Evolutionary conservation across 53 echinoderm and acorn worm species (phyloP).

Genomic region (Temnopleurus reevesii): DNA sequence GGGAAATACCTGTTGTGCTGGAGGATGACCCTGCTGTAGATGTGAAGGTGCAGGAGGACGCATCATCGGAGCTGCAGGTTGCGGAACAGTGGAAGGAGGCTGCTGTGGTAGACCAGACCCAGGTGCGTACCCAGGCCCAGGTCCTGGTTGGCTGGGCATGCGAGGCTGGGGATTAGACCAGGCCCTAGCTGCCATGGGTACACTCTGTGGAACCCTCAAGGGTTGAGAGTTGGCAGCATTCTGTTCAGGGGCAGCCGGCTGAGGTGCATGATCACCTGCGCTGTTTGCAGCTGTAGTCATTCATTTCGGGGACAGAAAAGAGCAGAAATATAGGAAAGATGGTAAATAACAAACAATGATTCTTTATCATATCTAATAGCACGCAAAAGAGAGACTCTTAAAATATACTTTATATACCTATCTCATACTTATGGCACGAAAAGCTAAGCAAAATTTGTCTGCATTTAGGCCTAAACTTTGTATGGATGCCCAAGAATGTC

Average conservation of each 20-base stretch:
- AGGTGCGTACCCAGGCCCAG: neutral
- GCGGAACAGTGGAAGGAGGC: neutral
- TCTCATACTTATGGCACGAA: no score
- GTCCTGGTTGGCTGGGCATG: neutral
- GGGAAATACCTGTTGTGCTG: constrained; percentile 4
- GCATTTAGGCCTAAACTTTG: no score
- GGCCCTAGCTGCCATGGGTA: neutral
- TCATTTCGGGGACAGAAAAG: no score
- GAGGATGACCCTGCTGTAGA: neutral
- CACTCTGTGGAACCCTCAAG: constrained; percentile 23
- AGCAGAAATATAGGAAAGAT: no score
- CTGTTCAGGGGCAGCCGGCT: neutral
- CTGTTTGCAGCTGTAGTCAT: neutral
- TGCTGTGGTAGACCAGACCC: neutral
- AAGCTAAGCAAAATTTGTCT: no score
- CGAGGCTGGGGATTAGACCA: neutral
- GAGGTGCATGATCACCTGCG: neutral
- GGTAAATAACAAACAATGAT: no score
- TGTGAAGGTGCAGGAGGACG: neutral
- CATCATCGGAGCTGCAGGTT: neutral
- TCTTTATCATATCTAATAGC: no score
- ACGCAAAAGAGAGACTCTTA: no score
- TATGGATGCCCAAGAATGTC: no score
- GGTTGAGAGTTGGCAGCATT: neutral
- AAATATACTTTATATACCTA: no score